Evolutionary conservation across 1,140 invertebrate genomes (phyloP).

Genomic region (Gryllus bimaculatus): DNA sequence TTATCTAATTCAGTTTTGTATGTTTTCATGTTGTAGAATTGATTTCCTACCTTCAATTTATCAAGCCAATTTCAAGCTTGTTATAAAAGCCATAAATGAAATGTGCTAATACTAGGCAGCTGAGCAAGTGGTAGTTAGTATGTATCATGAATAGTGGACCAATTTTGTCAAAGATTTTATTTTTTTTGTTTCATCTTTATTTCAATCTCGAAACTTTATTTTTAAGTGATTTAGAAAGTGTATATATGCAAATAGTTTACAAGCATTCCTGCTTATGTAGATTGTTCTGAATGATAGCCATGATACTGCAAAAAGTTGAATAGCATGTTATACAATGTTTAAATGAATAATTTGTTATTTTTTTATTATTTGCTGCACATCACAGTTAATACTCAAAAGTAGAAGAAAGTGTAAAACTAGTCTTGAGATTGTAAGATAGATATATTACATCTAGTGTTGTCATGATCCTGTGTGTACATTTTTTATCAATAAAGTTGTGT

Average conservation of each 20-base stretch:
- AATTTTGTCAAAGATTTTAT: neutral
- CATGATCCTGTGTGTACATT: neutral
- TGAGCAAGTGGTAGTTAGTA: neutral
- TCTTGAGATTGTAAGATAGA: neutral
- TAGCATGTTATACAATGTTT: neutral
- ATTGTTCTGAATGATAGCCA: neutral
- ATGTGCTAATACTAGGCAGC: neutral
- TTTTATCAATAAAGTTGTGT: slow-evolving; percentile 8
- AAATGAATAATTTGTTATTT: neutral
- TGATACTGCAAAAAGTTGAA: neutral
- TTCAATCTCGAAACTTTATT: neutral
- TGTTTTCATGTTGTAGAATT: too few species aligned
- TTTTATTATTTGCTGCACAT: neutral
- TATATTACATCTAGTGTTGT: neutral
- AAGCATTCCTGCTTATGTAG: neutral
- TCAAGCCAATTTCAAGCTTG: too few species aligned
- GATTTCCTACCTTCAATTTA: too few species aligned
- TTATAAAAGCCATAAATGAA: too few species aligned
- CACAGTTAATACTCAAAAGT: neutral
- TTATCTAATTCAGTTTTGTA: too few species aligned
- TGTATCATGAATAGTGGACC: neutral
- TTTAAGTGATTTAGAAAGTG: neutral
- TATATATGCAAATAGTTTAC: neutral
- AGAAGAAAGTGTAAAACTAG: neutral
- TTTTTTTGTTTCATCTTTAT: neutral